These are phyloP conservation scores for Gymnobelideus leadbeateri DNA, from an alignment of 2,113 vertebrate species.

Conservation along the genomic window DNA sequence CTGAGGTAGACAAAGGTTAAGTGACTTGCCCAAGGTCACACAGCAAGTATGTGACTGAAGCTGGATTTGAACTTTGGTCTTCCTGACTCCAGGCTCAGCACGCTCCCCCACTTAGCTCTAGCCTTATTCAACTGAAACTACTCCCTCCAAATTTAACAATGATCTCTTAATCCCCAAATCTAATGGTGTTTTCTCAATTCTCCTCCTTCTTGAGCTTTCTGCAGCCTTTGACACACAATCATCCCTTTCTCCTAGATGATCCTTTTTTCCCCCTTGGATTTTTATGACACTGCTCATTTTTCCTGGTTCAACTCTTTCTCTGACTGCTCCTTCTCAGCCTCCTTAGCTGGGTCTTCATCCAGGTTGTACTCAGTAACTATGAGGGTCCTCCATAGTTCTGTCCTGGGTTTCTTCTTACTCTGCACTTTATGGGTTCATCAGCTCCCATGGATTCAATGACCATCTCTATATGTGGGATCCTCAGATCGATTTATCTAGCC, in stretches of 20 bases:
- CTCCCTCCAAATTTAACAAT: background rate
- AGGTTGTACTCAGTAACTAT: background rate
- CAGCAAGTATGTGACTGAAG: background rate
- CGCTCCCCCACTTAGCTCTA: background rate
- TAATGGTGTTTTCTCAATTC: background rate
- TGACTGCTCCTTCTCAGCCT: background rate
- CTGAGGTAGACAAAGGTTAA: background rate
- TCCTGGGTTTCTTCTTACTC: background rate
- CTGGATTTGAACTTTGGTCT: background rate
- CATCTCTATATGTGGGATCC: background rate
- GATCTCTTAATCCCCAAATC: background rate
- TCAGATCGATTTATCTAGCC: background rate
- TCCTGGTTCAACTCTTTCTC: background rate
- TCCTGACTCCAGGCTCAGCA: background rate
- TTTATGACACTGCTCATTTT: background rate
- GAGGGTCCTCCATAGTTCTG: background rate
- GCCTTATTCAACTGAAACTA: background rate
- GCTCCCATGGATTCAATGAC: background rate
- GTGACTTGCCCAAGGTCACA: background rate
- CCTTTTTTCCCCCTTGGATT: background rate
- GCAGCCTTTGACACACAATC: background rate
- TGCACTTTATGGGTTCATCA: background rate
- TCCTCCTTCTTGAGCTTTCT: background rate
- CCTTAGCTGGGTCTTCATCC: background rate
- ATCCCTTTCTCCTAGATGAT: background rate